Conservation (phyloP, 2,797 vertebrate species). For the Typhlichthys eigenmanni region DNA sequence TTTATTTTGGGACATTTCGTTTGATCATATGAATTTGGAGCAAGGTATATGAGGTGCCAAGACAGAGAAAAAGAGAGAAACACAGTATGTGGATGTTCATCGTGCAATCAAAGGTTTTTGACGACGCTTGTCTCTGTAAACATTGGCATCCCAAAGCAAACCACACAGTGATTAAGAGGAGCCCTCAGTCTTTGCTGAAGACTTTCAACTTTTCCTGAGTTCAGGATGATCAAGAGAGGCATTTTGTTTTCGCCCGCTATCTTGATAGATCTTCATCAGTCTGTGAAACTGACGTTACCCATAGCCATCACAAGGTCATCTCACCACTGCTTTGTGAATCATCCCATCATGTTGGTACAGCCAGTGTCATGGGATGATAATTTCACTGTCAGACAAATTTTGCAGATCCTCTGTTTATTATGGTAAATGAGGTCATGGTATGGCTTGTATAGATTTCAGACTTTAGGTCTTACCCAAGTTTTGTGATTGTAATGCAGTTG, state of each 20-base stretch:
- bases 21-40: conserved; percentile 50
- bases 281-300: conserved; percentile 46
- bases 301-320: conserved; percentile 17
- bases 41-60: conserved; percentile 42
- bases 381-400: conserved; percentile 38
- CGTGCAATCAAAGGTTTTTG: conserved; percentile 70
- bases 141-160: conserved; percentile 67
- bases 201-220: conserved; percentile 72
- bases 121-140: conserved; percentile 72
- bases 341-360: conserved; percentile 36
- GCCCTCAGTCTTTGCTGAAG: conserved; percentile 56
- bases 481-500: not conserved
- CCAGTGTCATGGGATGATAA: conserved; percentile 23
- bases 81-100: conserved; percentile 51
- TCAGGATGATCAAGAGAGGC: conserved; percentile 68
- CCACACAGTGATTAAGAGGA: conserved; percentile 70
- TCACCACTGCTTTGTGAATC: not conserved
- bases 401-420: conserved; percentile 26
- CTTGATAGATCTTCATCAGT: conserved; percentile 62
- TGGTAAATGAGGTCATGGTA: conserved; percentile 22
- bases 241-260: conserved; percentile 64
- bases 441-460: conserved; percentile 4
- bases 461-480: conserved; percentile 20
- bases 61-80: conserved; percentile 40
- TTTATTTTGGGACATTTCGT: conserved; percentile 53